Evolutionary conservation across 2,888 invertebrate species (phyloP).

Genomic region (Isoperla grammatica): DNA sequence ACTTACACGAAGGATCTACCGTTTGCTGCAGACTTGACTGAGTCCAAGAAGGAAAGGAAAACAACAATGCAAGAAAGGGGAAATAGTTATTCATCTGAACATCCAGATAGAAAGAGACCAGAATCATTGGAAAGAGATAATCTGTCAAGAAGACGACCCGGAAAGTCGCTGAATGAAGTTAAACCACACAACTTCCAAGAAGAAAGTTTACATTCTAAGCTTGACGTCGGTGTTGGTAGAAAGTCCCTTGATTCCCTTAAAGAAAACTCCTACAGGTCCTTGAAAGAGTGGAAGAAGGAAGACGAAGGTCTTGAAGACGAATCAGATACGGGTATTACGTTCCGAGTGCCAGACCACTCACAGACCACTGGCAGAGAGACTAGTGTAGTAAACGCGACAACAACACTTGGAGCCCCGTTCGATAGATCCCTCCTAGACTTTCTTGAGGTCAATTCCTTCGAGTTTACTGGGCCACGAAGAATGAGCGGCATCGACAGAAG

Average conservation of each 20-base stretch:
- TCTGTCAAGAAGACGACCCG: constrained; percentile 43
- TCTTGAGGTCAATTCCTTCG: constrained; percentile 21
- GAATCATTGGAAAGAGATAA: constrained; percentile 21
- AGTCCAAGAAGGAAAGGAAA: constrained; percentile 2
- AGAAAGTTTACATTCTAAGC: constrained; percentile 18
- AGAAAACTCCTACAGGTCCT: constrained; percentile 19
- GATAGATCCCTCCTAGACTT: constrained; percentile 16
- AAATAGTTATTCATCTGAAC: constrained; percentile 15
- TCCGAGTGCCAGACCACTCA: background rate
- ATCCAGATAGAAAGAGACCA: constrained; percentile 20
- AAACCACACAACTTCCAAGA: constrained; percentile 34
- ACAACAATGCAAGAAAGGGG: too few relatives aligned
- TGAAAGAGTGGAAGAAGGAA: constrained; percentile 19
- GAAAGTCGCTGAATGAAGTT: constrained; percentile 60
- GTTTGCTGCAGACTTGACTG: constrained; percentile 15
- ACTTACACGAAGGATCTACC: constrained; percentile 53
- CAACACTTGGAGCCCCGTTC: constrained; percentile 6
- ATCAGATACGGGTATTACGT: background rate
- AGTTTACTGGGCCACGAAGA: constrained; percentile 16
- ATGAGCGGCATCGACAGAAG: too few relatives aligned
- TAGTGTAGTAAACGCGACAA: background rate
- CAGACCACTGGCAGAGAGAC: background rate
- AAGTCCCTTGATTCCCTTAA: constrained; percentile 21
- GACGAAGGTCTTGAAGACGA: constrained; percentile 24
- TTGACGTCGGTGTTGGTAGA: constrained; percentile 24